Base-by-base conservation (phyloP, 2,797 vertebrate genomes). In the Zalophus californianus region DNA sequence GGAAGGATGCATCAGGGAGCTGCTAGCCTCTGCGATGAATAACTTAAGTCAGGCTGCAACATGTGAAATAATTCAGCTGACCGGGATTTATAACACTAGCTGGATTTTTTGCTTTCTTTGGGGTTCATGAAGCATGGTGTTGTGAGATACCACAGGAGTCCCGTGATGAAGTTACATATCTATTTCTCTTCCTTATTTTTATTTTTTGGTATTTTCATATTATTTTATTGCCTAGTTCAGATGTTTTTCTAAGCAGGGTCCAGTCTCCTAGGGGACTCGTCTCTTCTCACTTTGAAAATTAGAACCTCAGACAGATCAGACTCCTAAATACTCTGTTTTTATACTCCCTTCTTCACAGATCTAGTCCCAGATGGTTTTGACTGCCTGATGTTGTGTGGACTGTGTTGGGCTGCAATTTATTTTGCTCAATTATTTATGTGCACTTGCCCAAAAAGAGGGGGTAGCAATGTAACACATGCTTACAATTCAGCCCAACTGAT, bases 41-140 rank as follows among this genome's bases (percentile, higher is more conserved):
- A 98, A 98, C 98, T 98, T 98, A 97, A 98, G 97, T 97, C 88
- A 86, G 98, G 93, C 98, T 98, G 87, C 97, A 98, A 98, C 98
- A 82, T 98, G 97, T 98, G 98, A 98, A 98, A 98, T 99, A 98
- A 99, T 98, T 98, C 98, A 98, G 98, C 97, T 98, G 98, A 97
- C 92, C 96, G 97, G 98, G 98, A 99, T 99, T 99, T 99, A 99
- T 97, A 97, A 98, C 98, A 97, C 98, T 98, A 97, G 98, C 93
- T 98, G 96, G 97, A 97, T 88, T 98, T 98, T 97, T 96, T 97
- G 93, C 97, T 97, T 98, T 98, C 98, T 98, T 96, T 98, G 97
- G 98, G 60, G 91, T 98, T 98, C 98, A 96, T 62, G 97, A 98
- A 98, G 97, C 97, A 89, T 83, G 90, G 92, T 97, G 96, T 1